phyloP scores from a whole-genome alignment of 2,888 invertebrate species.

The Limenitis camilla region DNA sequence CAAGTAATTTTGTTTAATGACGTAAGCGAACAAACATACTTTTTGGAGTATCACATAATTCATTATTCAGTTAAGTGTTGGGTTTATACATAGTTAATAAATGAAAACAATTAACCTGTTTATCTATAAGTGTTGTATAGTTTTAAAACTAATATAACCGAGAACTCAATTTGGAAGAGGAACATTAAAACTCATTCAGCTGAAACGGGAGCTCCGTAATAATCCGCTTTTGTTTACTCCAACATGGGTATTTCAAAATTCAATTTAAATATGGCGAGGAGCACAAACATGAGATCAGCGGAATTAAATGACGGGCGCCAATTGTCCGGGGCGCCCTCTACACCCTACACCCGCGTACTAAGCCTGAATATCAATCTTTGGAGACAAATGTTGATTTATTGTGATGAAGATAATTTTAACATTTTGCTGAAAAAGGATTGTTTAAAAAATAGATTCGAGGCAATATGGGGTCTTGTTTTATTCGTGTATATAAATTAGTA shows the following conservation, averaged over 20 bases:
- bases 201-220: constrained; percentile 39
- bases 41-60: too few relatives aligned
- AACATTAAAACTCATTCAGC: constrained; percentile 40
- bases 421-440: too few relatives aligned
- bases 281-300: constrained; percentile 70
- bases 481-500: too few relatives aligned
- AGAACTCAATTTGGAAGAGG: constrained; percentile 42
- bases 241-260: constrained; percentile 59
- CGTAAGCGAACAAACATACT: too few relatives aligned
- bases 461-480: too few relatives aligned
- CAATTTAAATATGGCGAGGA: constrained; percentile 68
- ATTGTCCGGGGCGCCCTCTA: constrained; percentile 33
- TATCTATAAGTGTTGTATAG: neutral
- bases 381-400: neutral
- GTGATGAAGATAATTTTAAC: neutral
- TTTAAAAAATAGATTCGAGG: too few relatives aligned
- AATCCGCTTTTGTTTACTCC: constrained; percentile 55
- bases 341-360: neutral
- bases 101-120: neutral
- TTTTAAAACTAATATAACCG: constrained; percentile 11
- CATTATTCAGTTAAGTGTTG: too few relatives aligned
- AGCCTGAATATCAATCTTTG: neutral
- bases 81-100: too few relatives aligned
- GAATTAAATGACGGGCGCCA: constrained; percentile 66
- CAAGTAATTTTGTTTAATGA: too few relatives aligned